Percentiles rank a stretch among this genome's conserved stretches.
Evolutionary conservation across 2,888 invertebrate genomes (phyloP).

Genomic region (Eulithis prunata): DNA sequence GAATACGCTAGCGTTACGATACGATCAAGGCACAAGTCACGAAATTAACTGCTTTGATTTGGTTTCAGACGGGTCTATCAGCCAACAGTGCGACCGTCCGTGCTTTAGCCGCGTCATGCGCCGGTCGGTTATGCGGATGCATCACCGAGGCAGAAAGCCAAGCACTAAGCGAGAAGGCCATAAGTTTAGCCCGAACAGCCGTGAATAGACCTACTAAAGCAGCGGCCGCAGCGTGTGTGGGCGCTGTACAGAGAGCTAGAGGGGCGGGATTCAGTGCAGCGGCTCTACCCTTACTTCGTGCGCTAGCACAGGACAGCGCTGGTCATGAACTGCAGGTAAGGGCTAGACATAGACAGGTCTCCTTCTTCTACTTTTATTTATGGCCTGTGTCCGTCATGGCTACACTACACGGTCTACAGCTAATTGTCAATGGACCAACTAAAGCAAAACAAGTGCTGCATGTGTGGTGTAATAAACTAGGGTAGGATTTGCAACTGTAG

Average conservation of each 20-base stretch:
- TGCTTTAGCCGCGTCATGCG: constrained; percentile 97
- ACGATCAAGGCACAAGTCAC: too few species aligned
- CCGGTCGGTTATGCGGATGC: constrained; percentile 90
- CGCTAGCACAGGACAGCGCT: constrained; percentile 96
- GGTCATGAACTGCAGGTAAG: constrained; percentile 96
- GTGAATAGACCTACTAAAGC: constrained; percentile 58
- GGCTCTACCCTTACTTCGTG: constrained; percentile 96
- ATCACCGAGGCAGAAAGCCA: constrained; percentile 67
- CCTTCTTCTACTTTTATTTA: too few species aligned
- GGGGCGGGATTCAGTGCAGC: constrained; percentile 98
- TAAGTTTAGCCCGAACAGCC: constrained; percentile 62
- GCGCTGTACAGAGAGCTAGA: constrained; percentile 97
- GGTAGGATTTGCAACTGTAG: too few species aligned
- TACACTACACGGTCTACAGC: too few species aligned
- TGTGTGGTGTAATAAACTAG: too few species aligned
- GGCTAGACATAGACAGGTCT: too few species aligned
- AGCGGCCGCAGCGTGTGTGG: constrained; percentile 90
- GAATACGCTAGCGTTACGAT: too few species aligned
- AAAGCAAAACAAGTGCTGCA: too few species aligned
- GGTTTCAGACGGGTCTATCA: constrained; percentile 86
- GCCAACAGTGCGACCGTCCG: constrained; percentile 91
- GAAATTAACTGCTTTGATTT: too few species aligned
- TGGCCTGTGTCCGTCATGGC: too few species aligned
- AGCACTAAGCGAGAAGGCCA: constrained; percentile 67
- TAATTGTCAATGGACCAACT: too few species aligned